Conservation (phyloP, 2,113 vertebrate genomes). For the Ploceus nigricollis region DNA sequence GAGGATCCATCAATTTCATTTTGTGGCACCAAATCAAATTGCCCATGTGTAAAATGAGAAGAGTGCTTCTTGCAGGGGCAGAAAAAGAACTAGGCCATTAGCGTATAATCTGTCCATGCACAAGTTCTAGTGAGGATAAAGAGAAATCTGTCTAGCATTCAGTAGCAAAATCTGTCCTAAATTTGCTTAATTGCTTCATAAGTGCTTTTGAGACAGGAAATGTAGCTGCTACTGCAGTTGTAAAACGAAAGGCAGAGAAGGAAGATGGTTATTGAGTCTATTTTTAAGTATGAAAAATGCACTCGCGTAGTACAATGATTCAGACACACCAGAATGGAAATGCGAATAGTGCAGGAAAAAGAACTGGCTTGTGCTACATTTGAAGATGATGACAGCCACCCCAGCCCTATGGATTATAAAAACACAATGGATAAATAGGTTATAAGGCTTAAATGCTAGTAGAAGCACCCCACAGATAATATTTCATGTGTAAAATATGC, state of each 20-base stretch:
- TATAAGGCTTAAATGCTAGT: neutral
- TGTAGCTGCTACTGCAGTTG: conserved; percentile 45
- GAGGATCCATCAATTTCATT: conserved; percentile 1
- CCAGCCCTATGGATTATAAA: neutral
- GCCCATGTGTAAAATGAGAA: neutral
- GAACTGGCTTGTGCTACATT: neutral
- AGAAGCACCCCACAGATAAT: neutral
- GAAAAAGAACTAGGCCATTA: neutral
- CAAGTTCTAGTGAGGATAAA: neutral
- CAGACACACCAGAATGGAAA: conserved; percentile 17
- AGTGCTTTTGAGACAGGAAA: conserved; percentile 53
- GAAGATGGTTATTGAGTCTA: conserved; percentile 50
- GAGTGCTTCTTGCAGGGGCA: neutral
- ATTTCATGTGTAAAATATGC: neutral
- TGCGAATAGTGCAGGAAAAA: neutral
- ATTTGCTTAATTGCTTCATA: conserved; percentile 49
- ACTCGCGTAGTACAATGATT: neutral
- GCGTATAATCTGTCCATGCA: neutral
- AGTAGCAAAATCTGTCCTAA: conserved; percentile 34
- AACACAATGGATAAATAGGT: neutral
- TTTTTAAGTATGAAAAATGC: conserved; percentile 53
- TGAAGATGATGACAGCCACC: neutral
- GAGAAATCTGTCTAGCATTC: conserved; percentile 51
- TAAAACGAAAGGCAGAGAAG: conserved; percentile 46
- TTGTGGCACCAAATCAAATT: conserved; percentile 32